phyloP scores from a whole-genome alignment of 2,888 invertebrate species.

The Trissolcus japonicus region DNA sequence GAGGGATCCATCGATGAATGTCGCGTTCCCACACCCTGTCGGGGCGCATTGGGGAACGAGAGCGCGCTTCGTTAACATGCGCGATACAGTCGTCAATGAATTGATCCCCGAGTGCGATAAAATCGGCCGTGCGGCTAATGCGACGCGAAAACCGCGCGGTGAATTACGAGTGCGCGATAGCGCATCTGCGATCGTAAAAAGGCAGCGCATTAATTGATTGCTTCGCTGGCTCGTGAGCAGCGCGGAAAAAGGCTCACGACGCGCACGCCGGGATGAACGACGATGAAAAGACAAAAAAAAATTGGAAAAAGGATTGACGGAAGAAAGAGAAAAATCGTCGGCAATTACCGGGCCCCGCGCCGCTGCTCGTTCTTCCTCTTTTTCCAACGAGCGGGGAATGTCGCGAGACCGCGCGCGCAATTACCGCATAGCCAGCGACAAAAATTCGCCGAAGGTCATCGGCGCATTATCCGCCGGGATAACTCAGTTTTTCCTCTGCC shows the following conservation, averaged over 20 bases:
- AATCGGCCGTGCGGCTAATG: constrained; percentile 38
- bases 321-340: constrained; percentile 29
- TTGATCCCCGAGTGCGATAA: constrained; percentile 48
- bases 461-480: constrained; percentile 13
- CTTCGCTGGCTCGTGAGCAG: constrained; percentile 32
- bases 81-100: constrained; percentile 53
- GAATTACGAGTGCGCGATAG: constrained; percentile 46
- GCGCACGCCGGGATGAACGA: constrained; percentile 4
- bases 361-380: constrained; percentile 46
- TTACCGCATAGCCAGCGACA: constrained; percentile 22
- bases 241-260: constrained; percentile 24
- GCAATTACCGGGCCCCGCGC: constrained; percentile 50
- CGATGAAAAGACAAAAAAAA: constrained; percentile 4
- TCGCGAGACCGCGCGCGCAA: constrained; percentile 41
- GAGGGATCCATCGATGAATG: constrained; percentile 39
- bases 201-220: constrained; percentile 52
- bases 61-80: constrained; percentile 54
- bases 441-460: constrained; percentile 45
- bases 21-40: constrained; percentile 53
- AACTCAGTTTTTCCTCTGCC: constrained; percentile 37
- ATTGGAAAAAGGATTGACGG: constrained; percentile 25
- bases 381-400: constrained; percentile 40
- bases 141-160: constrained; percentile 34
- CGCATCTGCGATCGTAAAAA: constrained; percentile 54
- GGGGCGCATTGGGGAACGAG: constrained; percentile 46